Evolutionary conservation across 2,888 invertebrate genomes (phyloP).

Genomic region (Cryptophagus acutangulus): DNA sequence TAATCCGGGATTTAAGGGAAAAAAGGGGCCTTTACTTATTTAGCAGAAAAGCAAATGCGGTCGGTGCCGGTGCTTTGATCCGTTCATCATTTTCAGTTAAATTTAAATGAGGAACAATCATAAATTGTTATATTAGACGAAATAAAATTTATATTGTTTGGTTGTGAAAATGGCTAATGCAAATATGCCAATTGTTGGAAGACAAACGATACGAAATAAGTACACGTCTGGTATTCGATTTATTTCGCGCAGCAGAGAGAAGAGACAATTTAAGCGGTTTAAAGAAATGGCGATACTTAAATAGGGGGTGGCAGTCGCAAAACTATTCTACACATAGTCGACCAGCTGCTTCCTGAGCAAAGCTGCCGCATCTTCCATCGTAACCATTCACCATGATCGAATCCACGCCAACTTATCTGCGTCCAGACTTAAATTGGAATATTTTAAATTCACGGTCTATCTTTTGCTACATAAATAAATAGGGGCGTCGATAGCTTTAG

Average conservation of each 20-base stretch:
- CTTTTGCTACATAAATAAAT: constrained; percentile 28
- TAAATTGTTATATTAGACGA: no score
- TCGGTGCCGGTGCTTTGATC: no score
- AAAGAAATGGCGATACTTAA: constrained; percentile 44
- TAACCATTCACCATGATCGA: constrained; percentile 23
- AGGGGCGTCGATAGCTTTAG: constrained; percentile 32
- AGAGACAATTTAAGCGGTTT: constrained; percentile 46
- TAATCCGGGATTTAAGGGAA: neutral
- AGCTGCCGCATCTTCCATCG: constrained; percentile 15
- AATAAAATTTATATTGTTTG: no score
- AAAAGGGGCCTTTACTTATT: no score
- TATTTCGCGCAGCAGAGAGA: no score
- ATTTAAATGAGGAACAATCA: no score
- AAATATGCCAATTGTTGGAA: constrained; percentile 26
- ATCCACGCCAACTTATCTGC: constrained; percentile 40
- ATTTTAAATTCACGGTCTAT: constrained; percentile 41
- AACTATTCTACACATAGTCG: constrained; percentile 33
- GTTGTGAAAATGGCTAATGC: constrained; percentile 11
- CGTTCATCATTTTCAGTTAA: no score
- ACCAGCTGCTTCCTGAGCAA: constrained; percentile 22
- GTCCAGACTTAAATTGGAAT: constrained; percentile 45
- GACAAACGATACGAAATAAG: constrained; percentile 31
- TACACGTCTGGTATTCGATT: constrained; percentile 42
- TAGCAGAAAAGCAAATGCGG: no score
- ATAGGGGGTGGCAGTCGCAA: constrained; percentile 38